Evolutionary conservation across 2,797 vertebrate species (phyloP).

Genomic region (Gymnothorax reevesii): DNA sequence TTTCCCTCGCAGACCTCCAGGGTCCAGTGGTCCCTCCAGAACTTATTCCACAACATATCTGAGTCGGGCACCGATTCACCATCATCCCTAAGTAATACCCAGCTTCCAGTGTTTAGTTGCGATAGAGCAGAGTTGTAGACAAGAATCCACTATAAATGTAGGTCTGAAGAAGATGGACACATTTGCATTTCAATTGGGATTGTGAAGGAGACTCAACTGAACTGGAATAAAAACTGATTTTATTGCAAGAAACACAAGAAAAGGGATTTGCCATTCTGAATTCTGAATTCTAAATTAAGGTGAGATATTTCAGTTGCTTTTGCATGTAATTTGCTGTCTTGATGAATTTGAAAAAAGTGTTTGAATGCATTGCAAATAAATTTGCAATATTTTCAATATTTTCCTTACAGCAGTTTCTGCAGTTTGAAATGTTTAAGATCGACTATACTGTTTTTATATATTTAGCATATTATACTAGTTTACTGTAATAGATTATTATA

Average conservation of each 20-base stretch:
- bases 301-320: slow-evolving; percentile 44
- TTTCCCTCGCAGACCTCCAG: slow-evolving; percentile 58
- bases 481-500: no score
- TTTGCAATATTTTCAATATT: not conserved
- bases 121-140: not conserved
- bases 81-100: slow-evolving; percentile 19
- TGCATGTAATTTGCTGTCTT: slow-evolving; percentile 23
- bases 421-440: not conserved
- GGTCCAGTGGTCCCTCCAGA: slow-evolving; percentile 48
- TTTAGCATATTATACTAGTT: not conserved
- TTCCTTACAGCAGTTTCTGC: not conserved
- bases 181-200: slow-evolving; percentile 37
- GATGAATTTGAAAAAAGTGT: not conserved
- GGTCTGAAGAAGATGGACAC: slow-evolving; percentile 55
- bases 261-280: slow-evolving; percentile 20
- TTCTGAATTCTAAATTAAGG: slow-evolving; percentile 52
- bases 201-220: slow-evolving; percentile 45
- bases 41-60: slow-evolving; percentile 43
- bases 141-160: slow-evolving; percentile 38
- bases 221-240: slow-evolving; percentile 55
- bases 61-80: slow-evolving; percentile 36
- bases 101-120: not conserved
- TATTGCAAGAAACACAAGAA: slow-evolving; percentile 28
- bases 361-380: not conserved
- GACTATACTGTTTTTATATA: not conserved